Evolutionary conservation across 1,140 invertebrate species (phyloP).

Genomic region (Homalodisca vitripennis): DNA sequence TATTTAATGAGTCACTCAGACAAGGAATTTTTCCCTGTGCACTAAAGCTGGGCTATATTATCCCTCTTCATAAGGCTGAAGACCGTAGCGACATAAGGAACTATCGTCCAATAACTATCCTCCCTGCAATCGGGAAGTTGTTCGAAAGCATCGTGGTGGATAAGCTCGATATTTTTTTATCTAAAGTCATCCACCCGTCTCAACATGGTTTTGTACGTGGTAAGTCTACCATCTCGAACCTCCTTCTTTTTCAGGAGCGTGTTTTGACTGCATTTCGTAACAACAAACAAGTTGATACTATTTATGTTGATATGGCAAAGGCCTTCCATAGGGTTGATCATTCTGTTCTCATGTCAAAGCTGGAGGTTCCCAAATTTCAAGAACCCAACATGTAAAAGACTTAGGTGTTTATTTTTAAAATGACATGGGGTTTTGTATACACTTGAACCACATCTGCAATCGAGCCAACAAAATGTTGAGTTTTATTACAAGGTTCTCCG

Average conservation of each 20-base stretch:
- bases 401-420: not conserved
- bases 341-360: not conserved
- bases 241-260: not conserved
- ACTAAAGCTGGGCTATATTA: not conserved
- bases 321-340: not conserved
- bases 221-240: not conserved
- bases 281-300: constrained; percentile 3
- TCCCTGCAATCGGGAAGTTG: not conserved
- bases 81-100: not conserved
- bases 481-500: not conserved
- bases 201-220: constrained; percentile 6
- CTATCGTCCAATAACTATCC: constrained; percentile 1
- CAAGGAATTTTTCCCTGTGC: not conserved
- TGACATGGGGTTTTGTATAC: not conserved
- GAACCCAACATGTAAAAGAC: not conserved
- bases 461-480: not conserved
- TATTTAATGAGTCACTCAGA: not conserved
- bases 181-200: not conserved
- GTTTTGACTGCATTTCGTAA: not conserved
- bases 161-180: not conserved
- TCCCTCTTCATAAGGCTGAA: not conserved
- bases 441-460: not conserved
- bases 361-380: not conserved
- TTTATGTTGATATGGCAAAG: constrained; percentile 9
- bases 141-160: not conserved